Conservation (phyloP, 1,140 invertebrate genomes). For the Hirudo medicinalis region DNA sequence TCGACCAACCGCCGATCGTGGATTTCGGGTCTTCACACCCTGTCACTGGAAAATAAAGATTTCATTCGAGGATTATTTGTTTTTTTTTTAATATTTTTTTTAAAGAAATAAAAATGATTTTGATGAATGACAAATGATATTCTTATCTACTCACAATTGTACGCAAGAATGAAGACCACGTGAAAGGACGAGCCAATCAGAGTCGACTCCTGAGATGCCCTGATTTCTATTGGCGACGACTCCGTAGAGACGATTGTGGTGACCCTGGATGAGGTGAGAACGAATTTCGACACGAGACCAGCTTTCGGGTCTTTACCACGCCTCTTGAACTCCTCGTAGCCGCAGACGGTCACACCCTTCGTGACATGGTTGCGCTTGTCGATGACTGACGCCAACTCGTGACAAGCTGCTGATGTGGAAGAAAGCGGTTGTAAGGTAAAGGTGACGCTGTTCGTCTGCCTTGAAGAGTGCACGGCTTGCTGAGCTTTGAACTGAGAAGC, state of each 20-base stretch:
- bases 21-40: not conserved
- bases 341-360: not conserved
- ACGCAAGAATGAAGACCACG: constrained; percentile 2
- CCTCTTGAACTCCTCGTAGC: not conserved
- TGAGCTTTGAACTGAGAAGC: too few relatives aligned
- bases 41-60: not conserved
- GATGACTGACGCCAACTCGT: too few relatives aligned
- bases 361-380: not conserved
- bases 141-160: not conserved
- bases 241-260: not conserved
- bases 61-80: not conserved
- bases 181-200: not conserved
- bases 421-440: not conserved
- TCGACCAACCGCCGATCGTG: not conserved
- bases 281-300: constrained; percentile 5
- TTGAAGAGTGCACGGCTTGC: too few relatives aligned
- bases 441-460: not conserved
- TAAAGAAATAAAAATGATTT: not conserved
- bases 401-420: not conserved
- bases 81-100: not conserved
- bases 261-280: constrained; percentile 9
- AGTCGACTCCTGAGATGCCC: not conserved
- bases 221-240: constrained; percentile 7
- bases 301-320: not conserved
- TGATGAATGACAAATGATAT: too few relatives aligned